Evolutionary conservation across 2,797 vertebrate genomes (phyloP).

Genomic region (Sciurus carolinensis): DNA sequence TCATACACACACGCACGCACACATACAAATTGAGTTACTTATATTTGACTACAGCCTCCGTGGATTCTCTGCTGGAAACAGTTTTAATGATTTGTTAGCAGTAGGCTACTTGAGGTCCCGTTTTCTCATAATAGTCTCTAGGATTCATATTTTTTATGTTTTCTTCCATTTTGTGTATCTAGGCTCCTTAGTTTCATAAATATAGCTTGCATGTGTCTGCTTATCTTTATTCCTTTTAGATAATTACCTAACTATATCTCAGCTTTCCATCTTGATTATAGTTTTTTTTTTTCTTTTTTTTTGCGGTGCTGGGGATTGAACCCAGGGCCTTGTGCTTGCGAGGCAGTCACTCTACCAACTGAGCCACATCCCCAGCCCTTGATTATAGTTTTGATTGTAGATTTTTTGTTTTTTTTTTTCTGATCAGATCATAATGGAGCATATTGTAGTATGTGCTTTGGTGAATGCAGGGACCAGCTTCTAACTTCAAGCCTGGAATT

Average conservation of each 20-base stretch:
- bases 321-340: no score
- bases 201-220: neutral
- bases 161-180: slow-evolving; percentile 20
- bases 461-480: neutral
- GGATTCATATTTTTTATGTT: neutral
- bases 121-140: neutral
- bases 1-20: no score
- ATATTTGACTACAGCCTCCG: neutral
- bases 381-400: neutral
- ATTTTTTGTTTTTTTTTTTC: neutral
- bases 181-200: neutral
- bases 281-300: neutral
- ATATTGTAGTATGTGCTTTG: neutral
- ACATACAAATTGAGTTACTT: neutral
- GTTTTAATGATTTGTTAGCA: neutral
- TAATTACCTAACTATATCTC: neutral
- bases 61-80: neutral
- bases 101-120: neutral
- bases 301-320: no score
- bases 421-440: neutral
- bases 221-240: slow-evolving; percentile 20
- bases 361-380: neutral
- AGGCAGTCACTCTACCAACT: no score
- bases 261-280: neutral
- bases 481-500: neutral